A percentile compares a stretch with the other conserved stretches of the same genome.
Evolutionary conservation across 2,113 vertebrate genomes (phyloP).

Genomic region (Origma solitaria): DNA sequence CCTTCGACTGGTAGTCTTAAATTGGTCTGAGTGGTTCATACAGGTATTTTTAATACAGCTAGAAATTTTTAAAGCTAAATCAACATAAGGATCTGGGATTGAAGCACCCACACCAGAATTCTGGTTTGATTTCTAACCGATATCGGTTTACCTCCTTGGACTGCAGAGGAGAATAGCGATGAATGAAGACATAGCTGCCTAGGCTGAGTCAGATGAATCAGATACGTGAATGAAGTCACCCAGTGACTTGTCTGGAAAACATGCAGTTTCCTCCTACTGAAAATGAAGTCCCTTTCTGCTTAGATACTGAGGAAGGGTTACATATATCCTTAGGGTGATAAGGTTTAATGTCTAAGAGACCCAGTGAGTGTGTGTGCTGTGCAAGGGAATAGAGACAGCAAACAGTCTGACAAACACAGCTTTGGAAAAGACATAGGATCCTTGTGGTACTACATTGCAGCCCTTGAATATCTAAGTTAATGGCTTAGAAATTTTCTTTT

Average conservation of each 20-base stretch:
- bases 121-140: background rate
- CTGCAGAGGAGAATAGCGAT: background rate
- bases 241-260: background rate
- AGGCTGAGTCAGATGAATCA: background rate
- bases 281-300: background rate
- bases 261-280: background rate
- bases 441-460: no score
- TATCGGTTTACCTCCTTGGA: background rate
- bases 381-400: no score
- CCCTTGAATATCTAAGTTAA: no score
- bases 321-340: background rate
- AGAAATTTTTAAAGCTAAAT: background rate
- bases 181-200: background rate
- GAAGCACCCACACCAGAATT: background rate
- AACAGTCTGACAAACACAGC: no score
- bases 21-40: background rate
- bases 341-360: background rate
- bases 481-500: no score
- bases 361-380: background rate
- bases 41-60: background rate
- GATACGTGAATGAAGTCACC: background rate
- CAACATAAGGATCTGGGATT: background rate
- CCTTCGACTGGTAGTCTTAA: background rate
- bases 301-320: background rate
- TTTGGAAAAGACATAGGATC: no score